Base-by-base conservation (phyloP, 2,113 vertebrate species). In the Dolichotis patagonum region DNA sequence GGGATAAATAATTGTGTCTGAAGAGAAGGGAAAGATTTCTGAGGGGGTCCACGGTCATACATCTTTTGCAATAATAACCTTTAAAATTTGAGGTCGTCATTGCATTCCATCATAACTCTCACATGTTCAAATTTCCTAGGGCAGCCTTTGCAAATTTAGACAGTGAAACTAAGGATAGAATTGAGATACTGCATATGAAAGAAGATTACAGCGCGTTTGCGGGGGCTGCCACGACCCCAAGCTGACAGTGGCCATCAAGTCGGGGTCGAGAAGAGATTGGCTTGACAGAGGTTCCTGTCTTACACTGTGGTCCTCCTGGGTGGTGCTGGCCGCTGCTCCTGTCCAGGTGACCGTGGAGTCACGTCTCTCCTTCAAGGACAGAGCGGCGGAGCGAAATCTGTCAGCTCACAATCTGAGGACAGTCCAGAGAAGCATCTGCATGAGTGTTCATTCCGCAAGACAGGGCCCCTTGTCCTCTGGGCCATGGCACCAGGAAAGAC, bases 181-280 rank as follows among this genome's bases (percentile, higher is more conserved):
- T 41, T 88, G n/a, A 43, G n/a, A 54, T 22, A 14, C 78, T 65
- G 19, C 10, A 11, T 4, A 0, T 28, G 38, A 84, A 28, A 85
- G 67, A 54, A 86, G 56, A 78, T 43, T 49, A 67, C 54, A 62
- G 65, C 41, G 35, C 65, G 43, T 87, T 87, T 73, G 11, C 49
- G 35, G 56, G 67, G 32, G 12, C 62, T 85, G 26, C 35, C 14
- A 54, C 14, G 41, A 67, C 9, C 85, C 38, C 92, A 35, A 38
- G 56, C 52, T 22, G 60, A 63, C 19, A 22, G 1, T 32, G 62
- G 56, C 0, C 20, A 0, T n/a, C 32, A 35, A 67, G 12, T 7
- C 4, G 17, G 24, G 26, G 38, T 22, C 7, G 2, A 4, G n/a
- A 19, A 19, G 6, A 2, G 4, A 7, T 0, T 56, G n/a, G 3